A percentile compares a stretch with the other conserved stretches of the same genome.
These are phyloP conservation scores for Amphiura filiformis DNA, from an alignment of 35 echinoderm and acorn worm genomes.

Conservation along the genomic window DNA sequence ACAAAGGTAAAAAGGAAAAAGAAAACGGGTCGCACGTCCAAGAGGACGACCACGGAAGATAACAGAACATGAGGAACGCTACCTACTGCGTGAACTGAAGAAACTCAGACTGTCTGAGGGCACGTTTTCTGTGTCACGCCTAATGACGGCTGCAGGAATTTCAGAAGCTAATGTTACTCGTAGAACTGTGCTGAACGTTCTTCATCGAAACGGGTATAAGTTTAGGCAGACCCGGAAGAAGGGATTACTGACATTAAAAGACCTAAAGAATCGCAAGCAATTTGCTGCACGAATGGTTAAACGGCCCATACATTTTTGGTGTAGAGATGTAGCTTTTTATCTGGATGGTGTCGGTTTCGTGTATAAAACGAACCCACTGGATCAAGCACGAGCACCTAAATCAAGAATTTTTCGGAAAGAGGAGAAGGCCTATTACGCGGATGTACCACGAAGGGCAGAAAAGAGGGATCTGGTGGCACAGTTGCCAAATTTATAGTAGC, in stretches of 20 bases:
- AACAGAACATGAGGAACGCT: neutral
- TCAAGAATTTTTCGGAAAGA: neutral
- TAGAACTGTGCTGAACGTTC: neutral
- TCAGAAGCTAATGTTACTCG: neutral
- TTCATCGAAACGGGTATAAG: neutral
- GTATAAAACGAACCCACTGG: conserved; percentile 40
- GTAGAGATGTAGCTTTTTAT: conserved; percentile 29
- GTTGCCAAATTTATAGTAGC: neutral
- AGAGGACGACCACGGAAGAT: neutral
- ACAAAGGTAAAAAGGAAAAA: neutral
- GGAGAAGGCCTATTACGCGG: neutral
- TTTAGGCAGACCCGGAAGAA: conserved; percentile 17
- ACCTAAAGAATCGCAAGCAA: conserved; percentile 15
- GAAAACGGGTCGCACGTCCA: neutral
- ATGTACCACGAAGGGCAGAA: conserved; percentile 20
- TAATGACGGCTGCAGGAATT: neutral
- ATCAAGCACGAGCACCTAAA: conserved; percentile 22
- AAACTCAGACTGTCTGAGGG: neutral
- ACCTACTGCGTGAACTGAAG: neutral
- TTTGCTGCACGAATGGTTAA: conserved; percentile 17
- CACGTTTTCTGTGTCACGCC: neutral
- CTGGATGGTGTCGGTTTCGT: conserved; percentile 25
- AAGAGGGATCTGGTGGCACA: neutral
- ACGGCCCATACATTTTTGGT: neutral
- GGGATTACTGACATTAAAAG: neutral